Base-by-base conservation (phyloP, 2,888 invertebrate genomes). In the Malthinus flaveolus region DNA sequence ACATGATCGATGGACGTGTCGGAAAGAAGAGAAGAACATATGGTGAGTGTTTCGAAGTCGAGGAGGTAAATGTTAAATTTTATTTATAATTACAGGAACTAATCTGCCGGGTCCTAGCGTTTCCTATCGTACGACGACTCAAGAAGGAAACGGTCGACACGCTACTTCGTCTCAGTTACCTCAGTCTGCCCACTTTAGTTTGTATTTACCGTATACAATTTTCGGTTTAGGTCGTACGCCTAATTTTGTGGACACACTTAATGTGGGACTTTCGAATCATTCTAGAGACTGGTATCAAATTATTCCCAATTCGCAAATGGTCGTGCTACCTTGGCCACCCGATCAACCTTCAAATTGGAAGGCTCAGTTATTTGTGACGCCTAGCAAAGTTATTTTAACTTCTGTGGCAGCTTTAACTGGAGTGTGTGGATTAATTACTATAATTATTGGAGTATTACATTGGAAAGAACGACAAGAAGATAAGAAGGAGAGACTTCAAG, bases 221-320 rank as follows among this genome's bases (percentile, higher is more conserved):
- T 98, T 99, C 79, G 99, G 99, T 1, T 82, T 99, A n/a, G 99
- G 98, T 1, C 86, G 96, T 58, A 96, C 96, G 34, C 97, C 98
- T 1, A 99, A 99, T 80, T 99, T 98, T 80, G 93, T 99, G 0
- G 97, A 98, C 73, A 86, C 85, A 8, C 80, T 98, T 33, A 87
- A 86, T 53, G 93, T 96, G 1, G 93, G 94, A 7, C 78, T 91
- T 47, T 87, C 85, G n/a, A 84, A 85, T 55, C 83, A 83, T 70
- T 86, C 83, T 0, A 87, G 87, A 65, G 87, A 86, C 56, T 97
- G 94, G 92, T 88, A 89, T 0, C 95, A 95, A 77, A 89, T 97
- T 50, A 97, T 99, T 74, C 98, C 98, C 0, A 98, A 99, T 75
- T 97, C 97, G 0, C 97, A 99, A 79, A 90, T 99, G 78, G 92